Evolutionary conservation across 1,140 invertebrate genomes (phyloP), one percentile per base, ranked within the genome.

Genomic region (Heliconius hewitsoni): DNA sequence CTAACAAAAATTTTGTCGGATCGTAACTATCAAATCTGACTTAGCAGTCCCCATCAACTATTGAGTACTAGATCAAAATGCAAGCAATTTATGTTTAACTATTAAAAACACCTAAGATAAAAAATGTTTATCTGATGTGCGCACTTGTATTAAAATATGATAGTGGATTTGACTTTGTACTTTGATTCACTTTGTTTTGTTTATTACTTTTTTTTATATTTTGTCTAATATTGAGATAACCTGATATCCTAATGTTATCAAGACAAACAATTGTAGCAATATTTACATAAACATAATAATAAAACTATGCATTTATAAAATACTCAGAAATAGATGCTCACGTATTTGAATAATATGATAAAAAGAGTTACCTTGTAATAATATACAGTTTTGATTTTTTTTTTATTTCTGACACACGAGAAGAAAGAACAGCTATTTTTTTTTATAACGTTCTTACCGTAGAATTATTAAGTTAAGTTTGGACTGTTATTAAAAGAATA

Each of bases 261-360:
- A 39, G 34, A 27, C n/a, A 73, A 39, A 73, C 42, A 73, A 73
- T 73, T 73, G 71, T n/a, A n/a, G 34, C 27, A 73, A 73, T 73
- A 73, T 50, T 50, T 19, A 73, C 37, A 27, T 19, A 42, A 23
- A 46, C 18, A 73, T 73, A 1, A 23, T 16, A n/a, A 42, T 46
- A 19, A 73, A n/a, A 37, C 4, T 6, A 8, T 66, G 9, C 60
- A 60, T 60, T 60, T 60, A 23, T 9, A 9, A 60, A 60, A 60
- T 23, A 23, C 8, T 23, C 1, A 27, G 55, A 60, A 3, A 60
- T 2, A 11, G 3, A 60, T 60, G 19, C 18, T 52, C 18, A 19
- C 50, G 50, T 23, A 57, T 23, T 57, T 57, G 3, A 23, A 23
- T 23, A 57, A 23, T 57, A 19, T 23, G n/a, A 57, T 57, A 57